These are phyloP conservation scores for Crotalus viridis DNA, from an alignment of 2,113 vertebrate genomes.

Conservation along the genomic window DNA sequence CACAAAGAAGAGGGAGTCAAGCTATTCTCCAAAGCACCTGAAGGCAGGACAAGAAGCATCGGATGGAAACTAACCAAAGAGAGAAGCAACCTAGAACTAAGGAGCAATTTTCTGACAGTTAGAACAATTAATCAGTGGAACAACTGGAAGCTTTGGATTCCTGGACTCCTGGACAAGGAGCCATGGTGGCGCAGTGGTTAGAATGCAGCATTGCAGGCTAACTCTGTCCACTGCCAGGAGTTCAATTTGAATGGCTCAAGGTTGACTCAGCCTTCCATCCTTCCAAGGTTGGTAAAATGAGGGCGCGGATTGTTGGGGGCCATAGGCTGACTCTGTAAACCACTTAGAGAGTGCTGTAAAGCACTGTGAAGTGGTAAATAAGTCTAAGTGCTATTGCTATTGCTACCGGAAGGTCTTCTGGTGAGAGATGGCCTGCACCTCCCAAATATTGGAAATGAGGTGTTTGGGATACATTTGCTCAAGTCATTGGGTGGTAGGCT, in stretches of 20 bases:
- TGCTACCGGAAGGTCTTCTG: not conserved
- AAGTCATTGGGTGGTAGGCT: not conserved
- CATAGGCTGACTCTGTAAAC: not conserved
- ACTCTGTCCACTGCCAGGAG: not conserved
- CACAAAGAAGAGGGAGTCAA: too few relatives aligned
- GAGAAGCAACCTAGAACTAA: too few relatives aligned
- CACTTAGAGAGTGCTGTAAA: not conserved
- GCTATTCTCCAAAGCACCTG: too few relatives aligned
- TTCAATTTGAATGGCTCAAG: not conserved
- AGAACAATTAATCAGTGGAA: too few relatives aligned
- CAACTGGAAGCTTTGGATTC: not conserved
- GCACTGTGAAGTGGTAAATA: too few relatives aligned
- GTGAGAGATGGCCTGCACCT: not conserved
- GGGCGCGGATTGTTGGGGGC: not conserved
- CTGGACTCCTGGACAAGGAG: not conserved
- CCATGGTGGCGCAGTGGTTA: not conserved
- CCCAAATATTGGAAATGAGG: not conserved
- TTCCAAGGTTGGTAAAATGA: not conserved
- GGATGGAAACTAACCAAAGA: too few relatives aligned
- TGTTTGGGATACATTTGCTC: not conserved
- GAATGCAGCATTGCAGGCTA: not conserved
- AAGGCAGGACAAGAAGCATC: too few relatives aligned
- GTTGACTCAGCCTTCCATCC: not conserved
- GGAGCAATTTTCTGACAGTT: too few relatives aligned
- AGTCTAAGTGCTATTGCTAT: not conserved